Evolutionary conservation across 2,888 invertebrate genomes (phyloP).

Genomic region (Dioctria linearis): DNA sequence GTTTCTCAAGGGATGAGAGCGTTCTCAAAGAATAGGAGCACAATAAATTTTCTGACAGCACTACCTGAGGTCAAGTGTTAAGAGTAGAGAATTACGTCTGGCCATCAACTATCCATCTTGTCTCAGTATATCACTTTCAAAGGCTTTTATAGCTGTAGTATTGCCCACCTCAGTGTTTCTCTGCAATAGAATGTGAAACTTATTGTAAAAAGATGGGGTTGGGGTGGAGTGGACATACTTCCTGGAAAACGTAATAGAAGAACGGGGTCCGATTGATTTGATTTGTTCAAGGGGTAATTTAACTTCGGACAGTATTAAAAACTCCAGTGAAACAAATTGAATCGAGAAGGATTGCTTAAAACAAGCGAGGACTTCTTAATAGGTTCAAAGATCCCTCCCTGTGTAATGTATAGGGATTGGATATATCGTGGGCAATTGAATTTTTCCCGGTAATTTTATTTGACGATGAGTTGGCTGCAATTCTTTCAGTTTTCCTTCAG

Average conservation of each 20-base stretch:
- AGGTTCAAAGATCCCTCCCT: background rate
- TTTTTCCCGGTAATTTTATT: conserved; percentile 27
- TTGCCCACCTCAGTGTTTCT: conserved; percentile 24
- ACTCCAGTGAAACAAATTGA: background rate
- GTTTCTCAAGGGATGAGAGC: too few species aligned
- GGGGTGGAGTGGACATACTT: background rate
- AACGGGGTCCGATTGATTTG: conserved; percentile 25
- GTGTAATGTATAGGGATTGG: background rate
- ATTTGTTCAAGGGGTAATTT: conserved; percentile 21
- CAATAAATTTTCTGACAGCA: conserved; percentile 35
- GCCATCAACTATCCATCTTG: conserved; percentile 46
- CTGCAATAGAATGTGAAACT: conserved; percentile 13
- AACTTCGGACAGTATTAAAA: conserved; percentile 2
- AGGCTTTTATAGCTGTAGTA: conserved; percentile 21
- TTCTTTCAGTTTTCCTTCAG: background rate
- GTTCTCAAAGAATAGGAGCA: background rate
- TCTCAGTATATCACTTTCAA: conserved; percentile 45
- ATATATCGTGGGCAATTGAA: conserved; percentile 14
- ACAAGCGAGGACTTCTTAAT: background rate
- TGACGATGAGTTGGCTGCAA: conserved; percentile 7
- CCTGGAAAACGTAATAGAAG: conserved; percentile 14
- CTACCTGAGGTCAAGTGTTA: conserved; percentile 51
- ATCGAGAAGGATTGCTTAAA: background rate
- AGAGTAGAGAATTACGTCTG: conserved; percentile 44
- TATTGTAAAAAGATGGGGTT: background rate